phyloP scores from a whole-genome alignment of 2,113 vertebrate species.

The Cynopterus brachyotis region DNA sequence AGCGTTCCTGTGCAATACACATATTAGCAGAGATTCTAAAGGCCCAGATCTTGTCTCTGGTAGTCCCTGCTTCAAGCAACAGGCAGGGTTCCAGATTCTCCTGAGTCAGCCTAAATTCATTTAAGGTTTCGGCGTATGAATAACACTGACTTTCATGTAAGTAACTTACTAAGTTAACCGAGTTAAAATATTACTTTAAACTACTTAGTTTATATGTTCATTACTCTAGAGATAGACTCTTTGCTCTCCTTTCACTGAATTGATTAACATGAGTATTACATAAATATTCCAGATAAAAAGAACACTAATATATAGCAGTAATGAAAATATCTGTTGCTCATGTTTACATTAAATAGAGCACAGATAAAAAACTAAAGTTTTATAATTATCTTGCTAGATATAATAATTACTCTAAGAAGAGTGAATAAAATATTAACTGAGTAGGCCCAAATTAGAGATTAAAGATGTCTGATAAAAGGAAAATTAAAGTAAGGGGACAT shows the following conservation, averaged over 20 bases:
- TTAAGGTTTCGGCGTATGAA: neutral
- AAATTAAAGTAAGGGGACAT: constrained; percentile 7
- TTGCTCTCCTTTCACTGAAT: neutral
- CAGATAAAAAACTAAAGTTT: neutral
- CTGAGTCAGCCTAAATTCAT: neutral
- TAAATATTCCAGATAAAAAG: neutral
- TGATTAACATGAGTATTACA: neutral
- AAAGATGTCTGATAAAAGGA: neutral
- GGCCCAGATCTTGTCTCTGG: neutral
- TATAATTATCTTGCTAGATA: neutral
- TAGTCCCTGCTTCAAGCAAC: neutral
- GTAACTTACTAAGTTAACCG: neutral
- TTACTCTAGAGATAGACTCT: neutral
- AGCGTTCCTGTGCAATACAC: neutral
- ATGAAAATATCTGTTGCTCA: constrained; percentile 12
- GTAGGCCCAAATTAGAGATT: neutral
- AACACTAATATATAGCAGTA: neutral
- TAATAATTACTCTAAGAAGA: neutral
- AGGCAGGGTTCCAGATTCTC: neutral
- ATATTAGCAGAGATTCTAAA: neutral
- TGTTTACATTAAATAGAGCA: neutral
- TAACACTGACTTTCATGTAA: neutral
- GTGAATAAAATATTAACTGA: neutral
- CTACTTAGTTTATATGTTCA: neutral
- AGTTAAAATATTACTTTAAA: constrained; percentile 23